Base-by-base conservation (phyloP, 1,140 invertebrate species). In the Zaprionus camerounensis region DNA sequence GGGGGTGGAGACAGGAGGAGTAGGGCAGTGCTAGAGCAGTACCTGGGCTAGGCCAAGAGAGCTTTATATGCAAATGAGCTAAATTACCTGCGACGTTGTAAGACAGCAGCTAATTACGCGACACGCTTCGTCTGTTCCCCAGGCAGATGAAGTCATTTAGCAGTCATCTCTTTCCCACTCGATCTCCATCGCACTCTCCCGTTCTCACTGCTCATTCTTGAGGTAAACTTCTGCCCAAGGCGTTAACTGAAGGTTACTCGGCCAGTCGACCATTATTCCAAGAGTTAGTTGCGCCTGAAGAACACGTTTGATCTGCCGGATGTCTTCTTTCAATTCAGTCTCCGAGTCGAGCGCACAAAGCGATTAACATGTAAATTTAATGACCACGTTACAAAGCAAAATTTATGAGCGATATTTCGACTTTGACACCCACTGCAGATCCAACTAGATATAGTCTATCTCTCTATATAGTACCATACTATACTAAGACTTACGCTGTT, bases 351-450 rank as follows among this genome's bases (percentile, higher is more conserved):
- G 53, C 44, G 68, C 71, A 65, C 80, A 82, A 78, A 75, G 64
- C 85, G 75, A 84, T 90, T 90, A 84, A 81, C 74, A 88, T 88
- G 84, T 90, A 90, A 88, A 88, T 84, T 90, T 62, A 84, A 88
- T 82, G 84, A 75, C 55, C 46, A 72, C 55, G 66, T 79, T 77
- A 68, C 69, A 80, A 85, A 53, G 24, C 17, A 59, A 71, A 78
- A 86, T 86, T 86, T 87, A 86, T 86, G 77, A 63, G 66, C 74
- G 53, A 82, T 86, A 82, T 82, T 80, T 76, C 55, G 64, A 68
- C 57, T 67, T 80, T 74, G 67, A 79, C 82, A 56, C 63, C 51
- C 61, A 78, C 31, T 85, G 64, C 58, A 70, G 82, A 65, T 63
- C 66, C 72, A 74, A 70, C 17, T 38, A 65, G 58, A 80, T 71